Evolutionary conservation across 1,140 invertebrate genomes (phyloP).

Genomic region (Anoplolepis gracilipes): DNA sequence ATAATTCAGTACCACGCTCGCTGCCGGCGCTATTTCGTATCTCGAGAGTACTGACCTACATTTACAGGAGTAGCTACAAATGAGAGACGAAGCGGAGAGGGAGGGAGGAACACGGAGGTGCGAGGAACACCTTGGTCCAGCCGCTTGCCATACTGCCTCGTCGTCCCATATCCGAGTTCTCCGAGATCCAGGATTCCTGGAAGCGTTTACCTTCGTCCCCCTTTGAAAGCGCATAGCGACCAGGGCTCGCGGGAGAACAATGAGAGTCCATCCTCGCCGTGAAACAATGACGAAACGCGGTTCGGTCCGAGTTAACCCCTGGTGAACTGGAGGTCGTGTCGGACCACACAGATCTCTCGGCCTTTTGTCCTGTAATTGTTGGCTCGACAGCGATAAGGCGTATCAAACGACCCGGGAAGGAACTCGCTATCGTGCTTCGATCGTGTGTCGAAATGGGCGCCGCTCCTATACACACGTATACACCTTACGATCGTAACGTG

Average conservation of each 20-base stretch:
- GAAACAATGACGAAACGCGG: constrained; percentile 63
- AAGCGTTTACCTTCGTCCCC: background rate
- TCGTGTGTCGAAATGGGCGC: background rate
- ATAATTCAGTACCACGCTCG: constrained; percentile 64
- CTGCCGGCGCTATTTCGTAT: constrained; percentile 59
- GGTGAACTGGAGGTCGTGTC: constrained; percentile 36
- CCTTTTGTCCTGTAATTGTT: constrained; percentile 70
- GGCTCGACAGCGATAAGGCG: constrained; percentile 60
- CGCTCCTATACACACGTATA: background rate
- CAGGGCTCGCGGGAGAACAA: constrained; percentile 59
- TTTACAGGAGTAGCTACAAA: constrained; percentile 34
- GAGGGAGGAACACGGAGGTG: background rate
- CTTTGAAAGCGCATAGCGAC: constrained; percentile 28
- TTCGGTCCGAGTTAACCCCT: constrained; percentile 54
- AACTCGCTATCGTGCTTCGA: background rate
- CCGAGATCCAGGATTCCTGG: constrained; percentile 13
- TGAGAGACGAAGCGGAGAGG: constrained; percentile 9
- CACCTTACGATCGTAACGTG: constrained; percentile 27
- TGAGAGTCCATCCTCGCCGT: constrained; percentile 30
- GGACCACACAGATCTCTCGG: constrained; percentile 20
- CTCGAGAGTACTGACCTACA: constrained; percentile 60
- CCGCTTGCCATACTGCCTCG: background rate
- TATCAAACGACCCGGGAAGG: constrained; percentile 53
- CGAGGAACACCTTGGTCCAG: constrained; percentile 14
- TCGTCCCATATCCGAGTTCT: constrained; percentile 39